Conservation (phyloP, 2,797 vertebrate species). For the Calcarius lapponicus region DNA sequence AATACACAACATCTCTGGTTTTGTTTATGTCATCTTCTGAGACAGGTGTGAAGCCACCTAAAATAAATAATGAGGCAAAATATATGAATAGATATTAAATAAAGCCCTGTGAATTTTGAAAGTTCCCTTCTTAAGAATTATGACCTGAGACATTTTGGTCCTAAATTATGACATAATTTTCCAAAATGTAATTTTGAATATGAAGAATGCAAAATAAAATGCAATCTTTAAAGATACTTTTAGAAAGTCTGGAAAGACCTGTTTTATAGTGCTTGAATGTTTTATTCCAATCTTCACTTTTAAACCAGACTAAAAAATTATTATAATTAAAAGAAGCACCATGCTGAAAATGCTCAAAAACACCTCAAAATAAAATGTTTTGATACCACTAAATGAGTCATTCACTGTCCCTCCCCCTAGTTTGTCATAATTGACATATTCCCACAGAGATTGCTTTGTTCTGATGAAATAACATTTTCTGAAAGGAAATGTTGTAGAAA, state of each 20-base stretch:
- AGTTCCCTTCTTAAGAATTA: not conserved
- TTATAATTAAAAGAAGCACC: slow-evolving; percentile 21
- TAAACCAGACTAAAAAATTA: not conserved
- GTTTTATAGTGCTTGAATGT: not conserved
- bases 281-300: not conserved
- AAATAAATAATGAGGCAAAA: not conserved
- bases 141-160: not conserved
- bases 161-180: not conserved
- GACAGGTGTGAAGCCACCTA: not conserved
- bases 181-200: not conserved
- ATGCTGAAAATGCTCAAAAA: slow-evolving; percentile 8
- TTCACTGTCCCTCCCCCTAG: not conserved
- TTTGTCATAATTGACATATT: slow-evolving; percentile 19
- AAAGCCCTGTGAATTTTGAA: not conserved
- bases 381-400: not conserved
- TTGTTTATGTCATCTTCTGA: not conserved
- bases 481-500: not conserved
- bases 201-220: not conserved
- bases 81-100: not conserved
- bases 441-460: not conserved
- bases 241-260: not conserved
- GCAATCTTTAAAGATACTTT: not conserved
- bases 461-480: not conserved
- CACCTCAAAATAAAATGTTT: slow-evolving; percentile 3
- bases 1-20: not conserved